Percentiles rank a stretch among this genome's conserved stretches.
phyloP scores from a whole-genome alignment of 2,113 vertebrate genomes.

The Propithecus coquereli region DNA sequence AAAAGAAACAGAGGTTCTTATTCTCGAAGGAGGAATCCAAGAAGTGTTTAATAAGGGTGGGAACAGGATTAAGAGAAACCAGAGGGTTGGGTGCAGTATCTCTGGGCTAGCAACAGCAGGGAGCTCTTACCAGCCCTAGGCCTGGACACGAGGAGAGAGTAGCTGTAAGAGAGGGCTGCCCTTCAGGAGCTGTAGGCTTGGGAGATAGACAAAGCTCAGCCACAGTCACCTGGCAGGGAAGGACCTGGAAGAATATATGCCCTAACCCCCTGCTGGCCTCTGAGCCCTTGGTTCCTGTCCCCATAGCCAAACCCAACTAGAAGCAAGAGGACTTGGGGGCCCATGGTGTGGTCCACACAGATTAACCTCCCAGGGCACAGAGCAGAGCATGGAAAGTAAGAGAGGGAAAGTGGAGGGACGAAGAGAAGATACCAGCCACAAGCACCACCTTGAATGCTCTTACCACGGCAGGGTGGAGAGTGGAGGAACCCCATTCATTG shows the following conservation, averaged over 20 bases:
- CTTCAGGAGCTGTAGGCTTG: not conserved
- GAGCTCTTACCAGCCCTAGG: not conserved
- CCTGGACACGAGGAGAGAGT: not conserved
- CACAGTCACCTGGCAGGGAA: not conserved
- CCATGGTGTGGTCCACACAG: not conserved
- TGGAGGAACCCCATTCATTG: not conserved
- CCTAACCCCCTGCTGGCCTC: not conserved
- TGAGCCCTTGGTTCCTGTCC: not conserved
- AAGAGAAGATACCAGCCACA: not conserved
- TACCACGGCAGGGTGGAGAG: rapidly evolving
- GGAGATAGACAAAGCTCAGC: not conserved
- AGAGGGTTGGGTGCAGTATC: not conserved
- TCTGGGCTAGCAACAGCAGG: too few species aligned
- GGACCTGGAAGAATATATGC: not conserved
- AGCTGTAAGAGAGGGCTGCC: not conserved
- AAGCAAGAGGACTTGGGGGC: not conserved
- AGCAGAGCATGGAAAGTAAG: not conserved
- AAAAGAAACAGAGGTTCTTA: not conserved
- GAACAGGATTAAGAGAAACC: not conserved
- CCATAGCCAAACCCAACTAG: not conserved
- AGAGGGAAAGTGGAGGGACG: rapidly evolving
- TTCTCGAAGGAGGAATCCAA: not conserved
- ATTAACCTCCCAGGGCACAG: not conserved
- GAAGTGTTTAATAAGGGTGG: not conserved
- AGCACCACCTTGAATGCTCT: not conserved